Percentiles rank a stretch among this genome's conserved stretches.
phyloP scores from a whole-genome alignment of 1,140 invertebrate species.

The Diabrotica virgifera region DNA sequence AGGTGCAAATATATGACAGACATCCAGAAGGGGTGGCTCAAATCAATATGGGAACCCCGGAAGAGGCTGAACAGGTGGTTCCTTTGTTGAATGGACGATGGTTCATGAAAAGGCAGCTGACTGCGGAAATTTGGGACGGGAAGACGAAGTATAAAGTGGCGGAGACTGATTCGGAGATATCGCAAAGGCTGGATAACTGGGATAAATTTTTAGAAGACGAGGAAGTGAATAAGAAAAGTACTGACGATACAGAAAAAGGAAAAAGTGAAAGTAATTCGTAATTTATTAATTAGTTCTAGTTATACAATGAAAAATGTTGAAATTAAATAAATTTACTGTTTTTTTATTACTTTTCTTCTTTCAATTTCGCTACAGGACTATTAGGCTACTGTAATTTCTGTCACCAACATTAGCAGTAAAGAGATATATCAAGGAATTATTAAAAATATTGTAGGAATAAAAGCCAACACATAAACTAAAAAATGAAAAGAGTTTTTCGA shows the following conservation, averaged over 20 bases:
- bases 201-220: slow-evolving; percentile 73
- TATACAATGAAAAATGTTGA: too few species aligned
- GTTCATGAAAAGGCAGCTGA: slow-evolving; percentile 82
- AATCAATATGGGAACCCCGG: slow-evolving; percentile 85
- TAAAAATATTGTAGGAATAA: too few species aligned
- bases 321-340: too few species aligned
- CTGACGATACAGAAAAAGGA: not conserved
- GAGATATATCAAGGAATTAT: too few species aligned
- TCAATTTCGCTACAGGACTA: too few species aligned
- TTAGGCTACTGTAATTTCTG: too few species aligned
- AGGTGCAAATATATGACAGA: slow-evolving; percentile 89
- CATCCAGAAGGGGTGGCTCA: slow-evolving; percentile 94
- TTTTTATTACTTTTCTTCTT: too few species aligned
- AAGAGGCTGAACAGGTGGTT: slow-evolving; percentile 89
- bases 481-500: too few species aligned
- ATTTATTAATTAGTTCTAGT: too few species aligned
- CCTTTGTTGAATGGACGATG: slow-evolving; percentile 86
- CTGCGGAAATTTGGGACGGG: slow-evolving; percentile 92
- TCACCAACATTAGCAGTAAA: too few species aligned
- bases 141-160: slow-evolving; percentile 88
- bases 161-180: slow-evolving; percentile 87
- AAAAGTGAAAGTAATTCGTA: not conserved
- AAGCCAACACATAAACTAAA: too few species aligned
- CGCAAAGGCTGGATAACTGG: slow-evolving; percentile 83
- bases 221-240: slow-evolving; percentile 43